Evolutionary conservation across 2,113 vertebrate genomes (phyloP).

Genomic region (Notarius lentiginosus): DNA sequence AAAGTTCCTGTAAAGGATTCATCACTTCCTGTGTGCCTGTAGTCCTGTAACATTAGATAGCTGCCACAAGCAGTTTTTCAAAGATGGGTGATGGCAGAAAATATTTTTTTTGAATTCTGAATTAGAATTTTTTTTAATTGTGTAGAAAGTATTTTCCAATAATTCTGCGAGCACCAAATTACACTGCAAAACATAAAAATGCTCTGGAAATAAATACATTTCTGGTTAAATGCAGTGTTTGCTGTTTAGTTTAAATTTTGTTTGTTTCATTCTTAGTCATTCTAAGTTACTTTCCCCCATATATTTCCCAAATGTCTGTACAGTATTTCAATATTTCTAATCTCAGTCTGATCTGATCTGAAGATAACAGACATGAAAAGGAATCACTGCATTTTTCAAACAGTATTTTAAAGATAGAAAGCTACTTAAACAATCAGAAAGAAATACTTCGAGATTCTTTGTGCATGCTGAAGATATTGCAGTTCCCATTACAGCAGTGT

Average conservation of each 20-base stretch:
- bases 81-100: not conserved
- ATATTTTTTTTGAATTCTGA: not conserved
- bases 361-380: not conserved
- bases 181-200: not conserved
- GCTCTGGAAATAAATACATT: not conserved
- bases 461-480: conserved; percentile 1
- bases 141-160: not conserved
- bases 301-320: not conserved
- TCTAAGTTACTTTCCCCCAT: not conserved
- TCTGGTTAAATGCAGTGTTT: not conserved
- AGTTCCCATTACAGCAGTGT: conserved; percentile 2
- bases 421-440: not conserved
- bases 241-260: not conserved
- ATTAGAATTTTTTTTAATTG: not conserved
- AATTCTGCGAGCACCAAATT: not conserved
- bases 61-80: not conserved
- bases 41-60: not conserved
- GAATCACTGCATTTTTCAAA: not conserved
- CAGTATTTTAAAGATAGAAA: not conserved
- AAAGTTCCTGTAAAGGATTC: not conserved
- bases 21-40: not conserved
- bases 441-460: not conserved
- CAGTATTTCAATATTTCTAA: not conserved
- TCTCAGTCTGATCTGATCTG: not conserved
- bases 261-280: not conserved